Conservation (phyloP, 2,113 vertebrate species). For the Burhinus oedicnemus region DNA sequence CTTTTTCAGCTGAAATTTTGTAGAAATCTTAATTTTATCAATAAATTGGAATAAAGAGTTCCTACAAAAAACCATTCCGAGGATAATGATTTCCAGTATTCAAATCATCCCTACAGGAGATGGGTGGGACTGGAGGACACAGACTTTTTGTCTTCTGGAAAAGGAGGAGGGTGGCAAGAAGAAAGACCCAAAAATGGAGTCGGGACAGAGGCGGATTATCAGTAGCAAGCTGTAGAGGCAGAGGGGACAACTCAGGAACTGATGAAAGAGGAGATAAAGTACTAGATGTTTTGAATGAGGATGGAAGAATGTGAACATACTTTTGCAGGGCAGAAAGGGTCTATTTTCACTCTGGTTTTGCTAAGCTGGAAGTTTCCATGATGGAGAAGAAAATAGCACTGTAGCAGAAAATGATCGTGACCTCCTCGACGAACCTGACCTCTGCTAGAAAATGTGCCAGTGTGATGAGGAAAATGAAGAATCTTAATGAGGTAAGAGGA, state of each 20-base stretch:
- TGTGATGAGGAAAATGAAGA: constrained; percentile 23
- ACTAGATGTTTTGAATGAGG: not conserved
- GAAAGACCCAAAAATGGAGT: not conserved
- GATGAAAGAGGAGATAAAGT: not conserved
- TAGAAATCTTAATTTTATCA: not conserved
- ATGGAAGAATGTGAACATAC: not conserved
- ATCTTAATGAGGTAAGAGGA: constrained; percentile 32
- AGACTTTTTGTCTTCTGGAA: not conserved
- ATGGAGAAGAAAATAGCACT: constrained; percentile 31
- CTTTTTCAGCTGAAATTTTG: not conserved
- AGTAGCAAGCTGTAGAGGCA: not conserved
- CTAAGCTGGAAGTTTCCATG: not conserved
- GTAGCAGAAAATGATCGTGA: not conserved
- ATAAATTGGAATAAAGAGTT: not conserved
- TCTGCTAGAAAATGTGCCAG: constrained; percentile 30
- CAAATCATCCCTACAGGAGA: not conserved
- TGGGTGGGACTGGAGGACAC: not conserved
- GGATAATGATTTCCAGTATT: not conserved
- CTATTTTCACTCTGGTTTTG: constrained; percentile 8
- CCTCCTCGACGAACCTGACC: not conserved
- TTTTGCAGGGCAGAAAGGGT: not conserved
- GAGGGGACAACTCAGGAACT: not conserved
- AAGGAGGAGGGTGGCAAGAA: not conserved
- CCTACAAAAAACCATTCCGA: not conserved
- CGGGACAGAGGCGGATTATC: not conserved